Percentiles rank a stretch among this genome's conserved stretches.
Conservation (phyloP, 2,113 vertebrate genomes). For the Drymodes brunneopygia region DNA sequence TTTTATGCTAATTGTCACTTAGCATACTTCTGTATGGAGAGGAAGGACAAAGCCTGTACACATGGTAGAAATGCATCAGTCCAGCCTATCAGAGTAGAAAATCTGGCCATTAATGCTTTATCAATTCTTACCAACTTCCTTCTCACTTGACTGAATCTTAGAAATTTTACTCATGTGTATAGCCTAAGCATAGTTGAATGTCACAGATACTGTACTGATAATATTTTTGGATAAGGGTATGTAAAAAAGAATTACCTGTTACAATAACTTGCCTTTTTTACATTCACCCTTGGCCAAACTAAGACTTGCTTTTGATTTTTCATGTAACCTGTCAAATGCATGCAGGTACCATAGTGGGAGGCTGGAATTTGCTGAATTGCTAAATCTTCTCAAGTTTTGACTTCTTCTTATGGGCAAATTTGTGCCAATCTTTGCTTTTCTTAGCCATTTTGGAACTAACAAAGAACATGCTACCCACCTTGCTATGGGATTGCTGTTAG, state of each 20-base stretch:
- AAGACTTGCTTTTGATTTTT: neutral
- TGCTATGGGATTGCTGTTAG: neutral
- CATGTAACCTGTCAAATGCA: neutral
- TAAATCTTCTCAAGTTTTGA: neutral
- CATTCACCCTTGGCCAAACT: neutral
- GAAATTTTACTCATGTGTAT: neutral
- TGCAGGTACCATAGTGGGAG: neutral
- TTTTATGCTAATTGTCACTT: neutral
- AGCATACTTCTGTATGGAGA: neutral
- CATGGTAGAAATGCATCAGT: neutral
- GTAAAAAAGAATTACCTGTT: neutral
- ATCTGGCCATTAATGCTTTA: conserved; percentile 13
- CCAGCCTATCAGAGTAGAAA: neutral
- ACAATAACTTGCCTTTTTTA: neutral
- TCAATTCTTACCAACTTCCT: neutral
- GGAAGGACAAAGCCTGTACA: neutral
- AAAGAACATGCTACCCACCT: neutral
- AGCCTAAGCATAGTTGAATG: neutral
- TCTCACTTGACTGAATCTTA: neutral
- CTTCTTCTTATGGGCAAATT: neutral
- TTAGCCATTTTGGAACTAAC: neutral
- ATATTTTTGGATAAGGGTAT: neutral
- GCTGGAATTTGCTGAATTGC: neutral
- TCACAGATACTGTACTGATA: neutral
- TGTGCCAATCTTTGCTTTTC: neutral